phyloP scores from a whole-genome alignment of 1,140 invertebrate species.

The Drosophila pseudoobscura region DNA sequence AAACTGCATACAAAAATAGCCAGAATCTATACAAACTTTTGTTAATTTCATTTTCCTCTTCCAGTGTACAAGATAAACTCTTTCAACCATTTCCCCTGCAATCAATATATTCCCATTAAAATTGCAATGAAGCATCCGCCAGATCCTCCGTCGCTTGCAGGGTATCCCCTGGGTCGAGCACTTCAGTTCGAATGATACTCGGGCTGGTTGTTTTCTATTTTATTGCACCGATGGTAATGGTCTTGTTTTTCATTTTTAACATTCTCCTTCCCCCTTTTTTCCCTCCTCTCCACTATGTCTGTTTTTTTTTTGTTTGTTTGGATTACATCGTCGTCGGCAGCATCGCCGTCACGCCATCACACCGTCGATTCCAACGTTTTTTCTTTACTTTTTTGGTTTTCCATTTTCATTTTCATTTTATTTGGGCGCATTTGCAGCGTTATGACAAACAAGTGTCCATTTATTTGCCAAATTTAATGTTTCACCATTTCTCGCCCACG shows the following conservation, averaged over 20 bases:
- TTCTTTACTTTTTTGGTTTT: conserved; percentile 39
- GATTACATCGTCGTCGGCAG: conserved; percentile 61
- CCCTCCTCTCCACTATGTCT: too few species aligned
- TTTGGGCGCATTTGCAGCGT: conserved; percentile 79
- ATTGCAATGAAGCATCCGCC: background rate
- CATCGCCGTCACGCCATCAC: conserved; percentile 26
- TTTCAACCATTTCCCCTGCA: background rate
- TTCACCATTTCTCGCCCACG: conserved; percentile 63
- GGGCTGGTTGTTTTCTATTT: conserved; percentile 74
- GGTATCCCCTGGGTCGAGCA: conserved; percentile 34
- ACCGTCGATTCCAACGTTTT: conserved; percentile 37
- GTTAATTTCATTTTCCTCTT: too few species aligned
- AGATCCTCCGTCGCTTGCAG: conserved; percentile 3
- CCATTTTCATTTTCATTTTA: conserved; percentile 64
- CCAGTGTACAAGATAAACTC: background rate
- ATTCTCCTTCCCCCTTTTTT: conserved; percentile 19
- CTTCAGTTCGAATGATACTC: conserved; percentile 30
- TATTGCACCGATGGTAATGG: conserved; percentile 80
- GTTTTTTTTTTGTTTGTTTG: conserved; percentile 48
- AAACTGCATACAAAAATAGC: too few species aligned
- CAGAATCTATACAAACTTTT: too few species aligned
- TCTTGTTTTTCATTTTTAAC: conserved; percentile 77
- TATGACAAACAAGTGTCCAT: conserved; percentile 82
- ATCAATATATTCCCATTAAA: background rate
- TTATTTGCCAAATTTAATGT: conserved; percentile 82